A percentile compares a stretch with the other conserved stretches of the same genome.
These are phyloP conservation scores for Isotomurus palustris DNA, from an alignment of 2,888 invertebrate species.

Conservation along the genomic window DNA sequence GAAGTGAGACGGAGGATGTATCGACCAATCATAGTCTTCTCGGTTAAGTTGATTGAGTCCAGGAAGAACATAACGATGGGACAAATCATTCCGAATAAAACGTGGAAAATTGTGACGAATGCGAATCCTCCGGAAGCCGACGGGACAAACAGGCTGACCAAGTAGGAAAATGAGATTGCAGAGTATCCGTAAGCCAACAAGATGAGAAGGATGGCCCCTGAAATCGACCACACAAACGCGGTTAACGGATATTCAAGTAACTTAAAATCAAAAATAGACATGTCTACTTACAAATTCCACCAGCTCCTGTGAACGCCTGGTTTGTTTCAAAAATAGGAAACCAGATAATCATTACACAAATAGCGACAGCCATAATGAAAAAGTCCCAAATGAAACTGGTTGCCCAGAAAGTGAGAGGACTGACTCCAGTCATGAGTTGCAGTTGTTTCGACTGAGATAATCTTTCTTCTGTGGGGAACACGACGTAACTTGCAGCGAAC, in stretches of 20 bases:
- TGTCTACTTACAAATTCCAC: slow-evolving; percentile 9
- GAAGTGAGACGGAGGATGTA: slow-evolving; percentile 31
- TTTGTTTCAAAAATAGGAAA: slow-evolving; percentile 23
- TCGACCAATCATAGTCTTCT: slow-evolving; percentile 6
- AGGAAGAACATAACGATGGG: slow-evolving; percentile 24
- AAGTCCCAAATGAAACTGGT: slow-evolving; percentile 53
- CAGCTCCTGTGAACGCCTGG: slow-evolving; percentile 21
- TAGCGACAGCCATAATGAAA: slow-evolving; percentile 49
- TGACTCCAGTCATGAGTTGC: slow-evolving; percentile 51
- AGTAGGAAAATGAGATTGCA: slow-evolving; percentile 63
- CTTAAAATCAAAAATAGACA: no score
- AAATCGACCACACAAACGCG: slow-evolving; percentile 40
- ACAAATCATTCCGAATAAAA: slow-evolving; percentile 35
- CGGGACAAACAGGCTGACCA: slow-evolving; percentile 55
- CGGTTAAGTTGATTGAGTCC: slow-evolving; percentile 14
- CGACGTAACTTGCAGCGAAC: slow-evolving; percentile 27
- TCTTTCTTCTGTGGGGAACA: slow-evolving; percentile 33
- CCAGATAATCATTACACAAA: slow-evolving; percentile 48
- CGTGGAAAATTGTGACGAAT: slow-evolving; percentile 49
- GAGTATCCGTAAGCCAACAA: slow-evolving; percentile 59
- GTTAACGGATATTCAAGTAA: background rate
- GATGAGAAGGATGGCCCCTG: slow-evolving; percentile 53
- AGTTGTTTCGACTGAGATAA: slow-evolving; percentile 48
- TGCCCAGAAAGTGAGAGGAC: slow-evolving; percentile 51
- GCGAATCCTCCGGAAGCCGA: slow-evolving; percentile 55